Base-by-base conservation (phyloP, 2,888 invertebrate genomes). In the Elmis aenea region DNA sequence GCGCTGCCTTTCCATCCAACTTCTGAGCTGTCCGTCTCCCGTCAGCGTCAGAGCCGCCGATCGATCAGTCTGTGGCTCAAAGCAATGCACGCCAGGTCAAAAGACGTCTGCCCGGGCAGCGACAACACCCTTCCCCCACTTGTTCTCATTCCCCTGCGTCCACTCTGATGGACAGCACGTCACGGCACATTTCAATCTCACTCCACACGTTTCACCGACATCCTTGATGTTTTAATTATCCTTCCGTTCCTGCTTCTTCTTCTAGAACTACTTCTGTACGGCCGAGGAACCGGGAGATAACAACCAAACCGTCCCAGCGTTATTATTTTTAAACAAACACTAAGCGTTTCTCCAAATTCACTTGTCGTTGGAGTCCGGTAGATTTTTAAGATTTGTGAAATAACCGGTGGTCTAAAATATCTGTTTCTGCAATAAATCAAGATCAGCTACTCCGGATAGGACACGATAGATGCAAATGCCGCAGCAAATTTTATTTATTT, bases 71-170 rank as follows among this genome's bases (percentile, higher is more conserved):
- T 64, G 66, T 66, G 65, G 66, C 67, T 67, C 67, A 66, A 67
- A 66, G 66, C 66, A 67, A 68, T 67, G 65, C 66, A 66, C 61
- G 64, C 64, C 64, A 64, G 64, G 66, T 66, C 66, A 66, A 66
- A 66, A 66, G 67, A 67, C 67, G 66, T 66, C 66, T 67, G 67
- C 66, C 66, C 67, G 66, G 66, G 67, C 65, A 57, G 50, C 65
- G 61, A 58, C 59, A 58, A 57, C 59, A 56, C 55, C 54, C 56
- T 46, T 50, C 45, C 48, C 38, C 46, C 26, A 41, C 45, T 40
- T 39, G 23, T 21, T 41, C 50, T 54, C 52, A 42, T 49, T 54
- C 44, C 51, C 52, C 43, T 40, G 41, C 50, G 48, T 51, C 51
- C 52, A 51, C 46, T 49, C 48, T 53, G 57, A 56, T 55, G 53